Conservation (phyloP, 2,797 vertebrate genomes). For the Coracias cyanogaster region DNA sequence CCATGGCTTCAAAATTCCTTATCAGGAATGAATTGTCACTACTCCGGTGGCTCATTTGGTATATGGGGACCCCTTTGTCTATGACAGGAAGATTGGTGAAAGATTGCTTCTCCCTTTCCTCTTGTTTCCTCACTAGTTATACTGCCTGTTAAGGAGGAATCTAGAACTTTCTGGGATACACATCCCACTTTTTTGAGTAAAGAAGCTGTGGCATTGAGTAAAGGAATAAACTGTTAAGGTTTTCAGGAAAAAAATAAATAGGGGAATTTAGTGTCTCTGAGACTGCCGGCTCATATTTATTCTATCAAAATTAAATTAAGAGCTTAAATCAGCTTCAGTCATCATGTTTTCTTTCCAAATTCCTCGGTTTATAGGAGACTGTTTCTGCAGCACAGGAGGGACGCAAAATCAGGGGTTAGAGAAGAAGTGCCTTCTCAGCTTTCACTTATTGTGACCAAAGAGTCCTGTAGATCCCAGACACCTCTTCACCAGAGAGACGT, state of each 20-base stretch:
- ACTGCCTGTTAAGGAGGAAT: not conserved
- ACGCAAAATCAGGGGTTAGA: not conserved
- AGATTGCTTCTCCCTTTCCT: not conserved
- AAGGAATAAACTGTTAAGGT: not conserved
- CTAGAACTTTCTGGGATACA: not conserved
- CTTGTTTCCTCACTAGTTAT: rapidly evolving
- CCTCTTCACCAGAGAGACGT: not conserved
- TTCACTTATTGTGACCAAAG: not conserved
- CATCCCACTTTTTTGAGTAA: not conserved
- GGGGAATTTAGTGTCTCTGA: not conserved
- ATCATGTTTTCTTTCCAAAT: not conserved
- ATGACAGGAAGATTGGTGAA: not conserved
- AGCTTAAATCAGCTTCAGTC: not conserved
- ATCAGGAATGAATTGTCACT: not conserved
- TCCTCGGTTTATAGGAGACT: not conserved
- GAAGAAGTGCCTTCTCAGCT: not conserved
- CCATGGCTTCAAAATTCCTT: not conserved
- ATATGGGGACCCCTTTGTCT: not conserved
- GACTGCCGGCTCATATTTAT: not conserved
- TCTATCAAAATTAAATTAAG: not conserved
- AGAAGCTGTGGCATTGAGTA: not conserved
- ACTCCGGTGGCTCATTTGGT: not conserved
- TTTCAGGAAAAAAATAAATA: not conserved
- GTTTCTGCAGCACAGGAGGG: not conserved
- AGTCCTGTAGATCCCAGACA: rapidly evolving